Evolutionary conservation across 2,888 invertebrate genomes (phyloP), one percentile per base, ranked within the genome.

Genomic region (Thysanoteuthis rhombus): DNA sequence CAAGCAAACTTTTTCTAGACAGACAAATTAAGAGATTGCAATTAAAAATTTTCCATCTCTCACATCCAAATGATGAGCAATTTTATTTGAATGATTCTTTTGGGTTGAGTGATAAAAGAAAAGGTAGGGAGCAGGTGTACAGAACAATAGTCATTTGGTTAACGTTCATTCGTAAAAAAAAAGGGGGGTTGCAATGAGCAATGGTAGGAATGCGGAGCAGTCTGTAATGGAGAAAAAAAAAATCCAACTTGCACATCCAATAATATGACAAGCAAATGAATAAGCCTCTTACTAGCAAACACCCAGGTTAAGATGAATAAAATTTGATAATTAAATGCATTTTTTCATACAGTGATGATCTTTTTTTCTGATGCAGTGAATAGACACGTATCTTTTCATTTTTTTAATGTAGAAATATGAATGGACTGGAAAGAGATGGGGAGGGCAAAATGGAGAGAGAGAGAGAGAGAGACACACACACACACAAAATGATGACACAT

Each of bases 371-470:
- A 75, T 75, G 36, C 75, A 36, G 75, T 75, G 75, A 75, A 75
- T 36, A 75, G 75, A 36, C n/a, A 36, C 12, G n/a, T n/a, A 36
- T n/a, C 75, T 10, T 75, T 75, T 75, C 75, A 75, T 16, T 75
- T 75, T 75, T 75, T 75, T n/a, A 75, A 75, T 75, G 75, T n/a
- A 75, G n/a, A 75, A 75, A 75, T 75, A 75, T 75, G 75, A 75
- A 75, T 75, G 75, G 36, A 36, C 12, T n/a, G 36, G 75, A n/a
- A 36, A n/a, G 19, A n/a, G 75, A 16, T n/a, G 1, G n/a, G n/a
- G n/a, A 0, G 52, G 22, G 45, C 1, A 19, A 6, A 45, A 45
- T 42, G 42, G 47, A 47, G 47, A 47, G 47, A 47, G 22, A 47
- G 47, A 42, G 42, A 42, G 42, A 42, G 42, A 42, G 42, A 42